Evolutionary conservation across 1,140 invertebrate genomes (phyloP).

Genomic region (Temnothorax longispinosus): DNA sequence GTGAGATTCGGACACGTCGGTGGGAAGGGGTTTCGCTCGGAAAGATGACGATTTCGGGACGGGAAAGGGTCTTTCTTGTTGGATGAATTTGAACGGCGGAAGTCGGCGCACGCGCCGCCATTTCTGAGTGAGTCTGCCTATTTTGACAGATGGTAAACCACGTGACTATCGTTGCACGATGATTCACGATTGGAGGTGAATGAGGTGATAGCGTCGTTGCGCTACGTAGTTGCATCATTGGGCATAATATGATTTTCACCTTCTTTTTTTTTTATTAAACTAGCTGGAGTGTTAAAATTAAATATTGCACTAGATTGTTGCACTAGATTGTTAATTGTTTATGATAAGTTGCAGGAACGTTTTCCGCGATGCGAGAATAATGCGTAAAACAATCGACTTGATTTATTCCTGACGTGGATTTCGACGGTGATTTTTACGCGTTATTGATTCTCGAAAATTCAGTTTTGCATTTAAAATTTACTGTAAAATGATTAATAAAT

Average conservation of each 20-base stretch:
- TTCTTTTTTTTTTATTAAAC: background rate
- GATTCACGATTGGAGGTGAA: conserved; percentile 47
- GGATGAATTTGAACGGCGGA: conserved; percentile 7
- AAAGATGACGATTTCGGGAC: background rate
- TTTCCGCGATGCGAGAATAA: background rate
- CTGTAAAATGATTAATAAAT: background rate
- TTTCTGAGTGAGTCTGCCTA: conserved; percentile 73
- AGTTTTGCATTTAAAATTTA: background rate
- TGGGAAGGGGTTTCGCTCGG: background rate
- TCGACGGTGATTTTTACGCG: background rate
- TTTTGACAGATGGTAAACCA: conserved; percentile 64
- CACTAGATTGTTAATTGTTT: background rate
- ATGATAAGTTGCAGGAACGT: background rate
- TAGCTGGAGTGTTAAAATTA: background rate
- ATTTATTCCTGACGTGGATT: background rate
- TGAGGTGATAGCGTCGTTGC: background rate
- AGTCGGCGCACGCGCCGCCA: conserved; percentile 59
- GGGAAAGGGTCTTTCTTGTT: background rate
- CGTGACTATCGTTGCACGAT: conserved; percentile 59
- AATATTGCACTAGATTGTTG: background rate
- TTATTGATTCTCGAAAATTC: background rate
- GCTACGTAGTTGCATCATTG: conserved; percentile 30
- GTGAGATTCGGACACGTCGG: background rate
- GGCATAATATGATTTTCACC: background rate
- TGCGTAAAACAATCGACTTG: too few relatives aligned